These are phyloP conservation scores for Tapirus terrestris DNA, from an alignment of 2,113 vertebrate genomes.

Conservation along the genomic window DNA sequence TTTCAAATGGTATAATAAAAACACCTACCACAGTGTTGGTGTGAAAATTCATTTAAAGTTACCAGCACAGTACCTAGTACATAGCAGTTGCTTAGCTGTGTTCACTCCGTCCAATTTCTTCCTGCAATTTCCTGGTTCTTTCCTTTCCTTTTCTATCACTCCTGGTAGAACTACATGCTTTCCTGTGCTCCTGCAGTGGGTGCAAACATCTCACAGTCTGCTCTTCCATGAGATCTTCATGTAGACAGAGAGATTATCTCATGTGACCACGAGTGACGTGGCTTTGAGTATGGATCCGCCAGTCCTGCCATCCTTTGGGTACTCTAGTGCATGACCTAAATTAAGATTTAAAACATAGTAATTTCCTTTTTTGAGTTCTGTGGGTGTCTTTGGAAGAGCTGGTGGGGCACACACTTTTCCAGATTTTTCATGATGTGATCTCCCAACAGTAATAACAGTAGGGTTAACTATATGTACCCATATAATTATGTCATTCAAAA, in stretches of 20 bases:
- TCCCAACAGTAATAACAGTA: not conserved
- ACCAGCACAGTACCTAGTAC: not conserved
- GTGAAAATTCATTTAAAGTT: not conserved
- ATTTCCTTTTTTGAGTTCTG: not conserved
- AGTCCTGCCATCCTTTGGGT: not conserved
- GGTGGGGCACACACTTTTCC: not conserved
- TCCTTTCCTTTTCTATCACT: not conserved
- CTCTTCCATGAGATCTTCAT: not conserved
- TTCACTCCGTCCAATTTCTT: not conserved
- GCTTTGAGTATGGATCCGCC: fast-evolving
- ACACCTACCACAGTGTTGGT: not conserved
- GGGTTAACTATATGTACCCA: not conserved
- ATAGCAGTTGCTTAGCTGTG: fast-evolving
- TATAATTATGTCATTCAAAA: not conserved
- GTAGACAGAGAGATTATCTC: not conserved
- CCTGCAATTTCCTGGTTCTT: not conserved
- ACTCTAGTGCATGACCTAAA: not conserved
- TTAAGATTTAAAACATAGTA: not conserved
- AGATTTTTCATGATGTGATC: not conserved
- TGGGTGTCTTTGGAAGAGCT: not conserved
- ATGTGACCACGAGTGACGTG: fast-evolving
- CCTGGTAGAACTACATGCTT: not conserved
- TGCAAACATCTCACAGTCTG: not conserved
- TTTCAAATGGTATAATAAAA: not conserved
- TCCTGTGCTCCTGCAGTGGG: not conserved